phyloP scores from a whole-genome alignment of 2,888 invertebrate genomes.

The Anthrax anthrax region DNA sequence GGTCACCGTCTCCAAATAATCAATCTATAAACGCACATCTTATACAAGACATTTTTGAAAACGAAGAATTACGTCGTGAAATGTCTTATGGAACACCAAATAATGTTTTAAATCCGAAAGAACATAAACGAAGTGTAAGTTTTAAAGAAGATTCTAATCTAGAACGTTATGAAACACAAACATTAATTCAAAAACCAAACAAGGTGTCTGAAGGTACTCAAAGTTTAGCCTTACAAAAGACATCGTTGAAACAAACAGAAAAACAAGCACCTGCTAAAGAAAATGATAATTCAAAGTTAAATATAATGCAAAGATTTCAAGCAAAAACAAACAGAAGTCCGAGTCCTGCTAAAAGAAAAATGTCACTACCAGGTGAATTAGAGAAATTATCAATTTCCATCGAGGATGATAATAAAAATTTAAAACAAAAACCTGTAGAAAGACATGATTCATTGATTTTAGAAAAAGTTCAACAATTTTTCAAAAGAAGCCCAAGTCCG shows the following conservation, averaged over 20 bases:
- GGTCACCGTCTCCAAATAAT: constrained; percentile 4
- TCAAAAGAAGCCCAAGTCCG: constrained; percentile 8
- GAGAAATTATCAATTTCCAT: too few relatives aligned
- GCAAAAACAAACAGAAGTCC: neutral
- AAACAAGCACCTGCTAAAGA: too few relatives aligned
- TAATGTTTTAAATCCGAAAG: neutral
- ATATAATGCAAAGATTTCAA: too few relatives aligned
- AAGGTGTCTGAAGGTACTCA: neutral
- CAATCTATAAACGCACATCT: constrained; percentile 12
- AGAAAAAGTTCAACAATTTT: constrained; percentile 10
- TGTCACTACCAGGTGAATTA: too few relatives aligned
- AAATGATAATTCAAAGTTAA: too few relatives aligned
- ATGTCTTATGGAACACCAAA: constrained; percentile 39
- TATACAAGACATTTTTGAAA: constrained; percentile 34
- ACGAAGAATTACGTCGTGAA: constrained; percentile 37
- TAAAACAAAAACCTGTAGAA: neutral
- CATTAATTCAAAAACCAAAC: neutral
- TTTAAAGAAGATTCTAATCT: neutral
- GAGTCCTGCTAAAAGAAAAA: neutral
- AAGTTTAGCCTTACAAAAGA: neutral
- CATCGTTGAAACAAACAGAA: too few relatives aligned
- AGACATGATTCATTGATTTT: neutral
- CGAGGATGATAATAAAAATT: too few relatives aligned
- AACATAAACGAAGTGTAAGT: neutral
- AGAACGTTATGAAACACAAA: neutral